Evolutionary conservation across 1,140 invertebrate genomes (phyloP).

Genomic region (Hylaeus anthracinus): DNA sequence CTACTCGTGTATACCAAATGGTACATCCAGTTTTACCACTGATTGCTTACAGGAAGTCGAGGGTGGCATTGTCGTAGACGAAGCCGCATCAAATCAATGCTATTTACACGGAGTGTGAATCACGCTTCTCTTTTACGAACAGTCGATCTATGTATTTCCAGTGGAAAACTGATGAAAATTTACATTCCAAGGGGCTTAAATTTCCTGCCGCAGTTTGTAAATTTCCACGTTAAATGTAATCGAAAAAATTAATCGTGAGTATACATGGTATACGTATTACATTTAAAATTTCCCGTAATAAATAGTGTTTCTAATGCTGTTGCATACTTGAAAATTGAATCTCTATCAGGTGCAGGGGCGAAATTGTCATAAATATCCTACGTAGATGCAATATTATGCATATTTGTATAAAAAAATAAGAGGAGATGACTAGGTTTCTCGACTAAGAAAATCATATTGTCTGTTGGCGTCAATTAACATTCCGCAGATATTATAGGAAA

Average conservation of each 20-base stretch:
- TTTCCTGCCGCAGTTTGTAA: conserved; percentile 1
- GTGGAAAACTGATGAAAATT: conserved; percentile 23
- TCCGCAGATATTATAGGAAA: no score
- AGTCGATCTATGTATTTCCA: conserved; percentile 18
- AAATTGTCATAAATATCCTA: no score
- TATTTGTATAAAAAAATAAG: neutral
- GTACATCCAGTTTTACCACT: neutral
- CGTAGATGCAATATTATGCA: neutral
- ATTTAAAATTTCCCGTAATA: neutral
- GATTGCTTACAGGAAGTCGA: conserved; percentile 31
- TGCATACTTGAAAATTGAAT: neutral
- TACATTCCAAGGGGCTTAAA: conserved; percentile 7
- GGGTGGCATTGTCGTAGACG: conserved; percentile 2
- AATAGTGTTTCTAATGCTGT: neutral
- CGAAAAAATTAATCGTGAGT: no score
- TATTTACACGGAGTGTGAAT: conserved; percentile 47
- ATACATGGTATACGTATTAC: neutral
- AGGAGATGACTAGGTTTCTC: neutral
- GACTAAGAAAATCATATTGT: neutral
- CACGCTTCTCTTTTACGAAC: conserved; percentile 27
- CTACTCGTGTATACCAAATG: neutral
- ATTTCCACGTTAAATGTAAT: neutral
- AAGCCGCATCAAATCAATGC: conserved; percentile 41
- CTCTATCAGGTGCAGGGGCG: no score
- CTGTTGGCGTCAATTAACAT: neutral